Evolutionary conservation across 2,113 vertebrate species (phyloP).

Genomic region (Camelus bactrianus): DNA sequence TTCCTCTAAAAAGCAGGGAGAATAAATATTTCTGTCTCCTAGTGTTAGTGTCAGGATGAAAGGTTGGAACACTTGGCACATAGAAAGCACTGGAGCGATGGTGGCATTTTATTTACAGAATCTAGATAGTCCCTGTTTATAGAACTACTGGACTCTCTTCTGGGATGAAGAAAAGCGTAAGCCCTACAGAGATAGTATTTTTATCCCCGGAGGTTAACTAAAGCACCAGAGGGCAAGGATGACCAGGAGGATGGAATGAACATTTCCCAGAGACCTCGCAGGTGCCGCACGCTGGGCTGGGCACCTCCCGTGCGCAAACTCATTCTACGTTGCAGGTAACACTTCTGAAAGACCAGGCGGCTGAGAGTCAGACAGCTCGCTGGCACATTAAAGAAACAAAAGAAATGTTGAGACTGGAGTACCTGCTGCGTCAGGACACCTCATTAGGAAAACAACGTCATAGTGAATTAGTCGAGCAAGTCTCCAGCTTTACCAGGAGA

Average conservation of each 20-base stretch:
- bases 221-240: neutral
- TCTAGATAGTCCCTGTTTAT: neutral
- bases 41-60: neutral
- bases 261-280: neutral
- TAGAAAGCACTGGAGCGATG: neutral
- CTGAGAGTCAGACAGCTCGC: neutral
- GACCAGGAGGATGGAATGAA: accelerated
- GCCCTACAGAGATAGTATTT: neutral
- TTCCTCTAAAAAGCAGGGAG: neutral
- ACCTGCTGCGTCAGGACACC: conserved; percentile 46
- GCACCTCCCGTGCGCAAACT: neutral
- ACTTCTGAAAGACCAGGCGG: neutral
- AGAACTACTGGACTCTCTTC: neutral
- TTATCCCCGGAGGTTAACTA: neutral
- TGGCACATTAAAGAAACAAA: conserved; percentile 38
- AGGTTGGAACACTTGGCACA: neutral
- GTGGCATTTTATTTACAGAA: neutral
- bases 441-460: conserved; percentile 56
- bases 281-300: neutral
- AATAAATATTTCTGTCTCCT: neutral
- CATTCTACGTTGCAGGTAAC: neutral
- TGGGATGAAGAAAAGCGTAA: neutral
- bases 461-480: neutral
- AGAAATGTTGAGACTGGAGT: neutral
- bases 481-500: neutral